Evolutionary conservation across 2,888 invertebrate species (phyloP), one percentile per base, ranked within the genome.

Genomic region (Druceiella hillmani): DNA sequence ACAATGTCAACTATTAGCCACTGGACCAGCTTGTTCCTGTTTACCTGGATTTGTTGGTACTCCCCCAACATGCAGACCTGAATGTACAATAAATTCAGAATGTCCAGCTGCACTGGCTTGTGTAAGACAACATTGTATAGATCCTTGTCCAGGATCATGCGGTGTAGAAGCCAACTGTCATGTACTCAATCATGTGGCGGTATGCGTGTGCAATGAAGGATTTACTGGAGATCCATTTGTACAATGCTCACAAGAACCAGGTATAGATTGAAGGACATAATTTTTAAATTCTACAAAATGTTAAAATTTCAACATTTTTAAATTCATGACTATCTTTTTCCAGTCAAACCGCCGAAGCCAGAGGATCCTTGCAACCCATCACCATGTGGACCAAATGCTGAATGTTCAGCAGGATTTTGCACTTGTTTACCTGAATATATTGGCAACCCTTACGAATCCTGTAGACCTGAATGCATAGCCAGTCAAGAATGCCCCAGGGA

Each of bases 121-220:
- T 52, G 79, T 87, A 24, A 80, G 83, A 53, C 81, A 83, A 55
- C 84, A 79, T 61, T 90, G 90, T 59, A 75, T 78, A 55, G 85
- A 89, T 64, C 89, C 89, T 15, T 90, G 89, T 48, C 79, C 82
- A 9, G 87, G 87, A 6, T 87, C 87, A 0, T 89, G 89, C 52
- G 88, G 88, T 10, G 71, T 83, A 10, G 83, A 86, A 55, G 85
- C 87, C 3, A 77, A 79, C 50, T 89, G 89, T 50, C 81, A 82
- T 47, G 83, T 88, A 4, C 59, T 83, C 15, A 87, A 86, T 56
- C 88, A 89, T 57, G 76, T 85, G 22, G 87, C 88, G n/a, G 79
- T 85, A 26, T 87, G 87, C 57, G 80, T 81, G 2, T 87, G 87
- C 53, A 76, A 80, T 46, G 79, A 79, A 44, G 82, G 82, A 17